Conservation (phyloP, 1,140 invertebrate species). For the Pristionchus pacificus region DNA sequence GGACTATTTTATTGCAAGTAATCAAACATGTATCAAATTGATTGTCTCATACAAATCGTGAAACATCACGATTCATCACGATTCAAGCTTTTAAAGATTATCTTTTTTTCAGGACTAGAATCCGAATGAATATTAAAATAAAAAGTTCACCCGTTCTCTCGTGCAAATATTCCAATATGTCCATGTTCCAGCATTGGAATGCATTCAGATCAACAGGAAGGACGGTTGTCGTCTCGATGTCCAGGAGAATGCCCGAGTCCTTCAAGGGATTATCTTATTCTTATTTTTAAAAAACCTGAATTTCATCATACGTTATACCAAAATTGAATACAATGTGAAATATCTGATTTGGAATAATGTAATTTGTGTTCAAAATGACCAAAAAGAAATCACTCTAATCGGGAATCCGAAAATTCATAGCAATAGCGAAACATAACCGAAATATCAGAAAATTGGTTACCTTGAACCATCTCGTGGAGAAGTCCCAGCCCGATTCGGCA, state of each 20-base stretch:
- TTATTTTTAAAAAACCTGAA: not conserved
- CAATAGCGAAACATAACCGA: too few species aligned
- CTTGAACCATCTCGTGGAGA: constrained; percentile 59
- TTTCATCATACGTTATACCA: too few species aligned
- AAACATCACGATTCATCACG: constrained; percentile 44
- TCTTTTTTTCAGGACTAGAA: not conserved
- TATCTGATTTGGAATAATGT: too few species aligned
- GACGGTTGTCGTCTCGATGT: constrained; percentile 57
- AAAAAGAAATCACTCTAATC: too few species aligned
- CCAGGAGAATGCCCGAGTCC: constrained; percentile 40
- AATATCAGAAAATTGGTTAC: too few species aligned
- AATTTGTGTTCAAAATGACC: too few species aligned
- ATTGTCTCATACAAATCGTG: too few species aligned
- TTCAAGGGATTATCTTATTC: not conserved
- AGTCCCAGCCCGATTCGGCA: constrained; percentile 60
- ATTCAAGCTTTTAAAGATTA: constrained; percentile 6
- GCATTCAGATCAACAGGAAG: constrained; percentile 61
- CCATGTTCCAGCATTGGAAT: constrained; percentile 59
- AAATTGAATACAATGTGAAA: too few species aligned
- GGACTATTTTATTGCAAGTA: too few species aligned
- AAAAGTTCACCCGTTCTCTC: constrained; percentile 37
- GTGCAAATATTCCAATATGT: constrained; percentile 57
- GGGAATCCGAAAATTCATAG: too few species aligned
- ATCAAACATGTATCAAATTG: too few species aligned
- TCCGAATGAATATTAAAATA: too few species aligned